phyloP scores from a whole-genome alignment of 1,140 invertebrate genomes.

The Lysiphlebus fabarum region DNA sequence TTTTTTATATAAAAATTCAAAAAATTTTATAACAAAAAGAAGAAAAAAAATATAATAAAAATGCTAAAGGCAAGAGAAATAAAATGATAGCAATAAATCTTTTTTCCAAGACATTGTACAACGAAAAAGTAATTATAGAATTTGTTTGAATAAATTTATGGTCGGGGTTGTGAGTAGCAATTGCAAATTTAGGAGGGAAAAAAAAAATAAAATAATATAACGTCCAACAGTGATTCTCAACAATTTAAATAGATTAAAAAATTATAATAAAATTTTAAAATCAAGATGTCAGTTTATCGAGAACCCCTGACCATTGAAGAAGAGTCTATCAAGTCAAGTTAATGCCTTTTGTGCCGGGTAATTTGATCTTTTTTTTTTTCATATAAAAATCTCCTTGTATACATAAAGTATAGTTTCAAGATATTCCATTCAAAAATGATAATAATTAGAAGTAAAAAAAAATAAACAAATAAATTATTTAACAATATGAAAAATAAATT shows the following conservation, averaged over 20 bases:
- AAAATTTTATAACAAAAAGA: no score
- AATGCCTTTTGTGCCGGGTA: constrained; percentile 52
- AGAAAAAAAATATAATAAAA: constrained; percentile 17
- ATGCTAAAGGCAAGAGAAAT: constrained; percentile 22
- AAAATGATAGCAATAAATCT: constrained; percentile 34
- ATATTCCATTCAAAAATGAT: not conserved
- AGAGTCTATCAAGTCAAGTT: constrained; percentile 50
- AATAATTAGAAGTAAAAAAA: not conserved
- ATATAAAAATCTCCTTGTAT: constrained; percentile 1
- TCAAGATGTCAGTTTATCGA: constrained; percentile 22
- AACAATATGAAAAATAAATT: not conserved
- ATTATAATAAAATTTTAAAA: not conserved
- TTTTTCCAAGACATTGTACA: constrained; percentile 14
- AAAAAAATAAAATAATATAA: constrained; percentile 21
- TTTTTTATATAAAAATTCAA: no score
- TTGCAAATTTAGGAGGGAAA: constrained; percentile 38
- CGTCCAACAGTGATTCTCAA: constrained; percentile 35
- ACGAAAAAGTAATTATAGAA: constrained; percentile 52
- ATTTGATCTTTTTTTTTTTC: constrained; percentile 38
- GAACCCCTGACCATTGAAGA: constrained; percentile 32
- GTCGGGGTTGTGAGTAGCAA: constrained; percentile 28
- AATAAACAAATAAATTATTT: not conserved
- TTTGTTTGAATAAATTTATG: constrained; percentile 53
- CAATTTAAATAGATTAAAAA: constrained; percentile 9
- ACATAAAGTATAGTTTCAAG: not conserved